A percentile compares a stretch with the other conserved stretches of the same genome.
Evolutionary conservation across 2,797 vertebrate genomes (phyloP).

Genomic region (Acropternis orthonyx): DNA sequence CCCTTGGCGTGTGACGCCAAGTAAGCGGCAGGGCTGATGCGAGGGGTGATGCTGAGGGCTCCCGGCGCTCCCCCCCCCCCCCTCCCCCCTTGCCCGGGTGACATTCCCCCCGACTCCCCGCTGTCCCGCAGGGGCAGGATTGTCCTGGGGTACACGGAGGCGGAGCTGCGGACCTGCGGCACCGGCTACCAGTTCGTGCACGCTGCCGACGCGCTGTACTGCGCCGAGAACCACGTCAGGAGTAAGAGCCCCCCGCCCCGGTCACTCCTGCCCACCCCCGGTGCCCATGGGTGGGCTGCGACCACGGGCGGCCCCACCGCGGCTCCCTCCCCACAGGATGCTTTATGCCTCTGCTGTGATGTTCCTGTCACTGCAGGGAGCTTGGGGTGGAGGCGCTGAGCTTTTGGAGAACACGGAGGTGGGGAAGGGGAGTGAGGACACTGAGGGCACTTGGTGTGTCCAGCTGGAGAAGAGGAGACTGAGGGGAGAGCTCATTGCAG

Average conservation of each 20-base stretch:
- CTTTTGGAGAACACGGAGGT: background rate
- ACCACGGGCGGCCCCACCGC: background rate
- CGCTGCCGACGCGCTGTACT: slow-evolving; percentile 34
- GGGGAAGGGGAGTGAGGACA: background rate
- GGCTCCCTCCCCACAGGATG: too few species aligned
- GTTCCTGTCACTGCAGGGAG: too few species aligned
- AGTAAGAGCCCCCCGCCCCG: slow-evolving; percentile 13
- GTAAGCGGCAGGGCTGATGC: slow-evolving; percentile 15
- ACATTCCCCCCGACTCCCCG: too few species aligned
- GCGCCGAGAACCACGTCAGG: slow-evolving; percentile 57
- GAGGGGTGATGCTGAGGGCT: background rate
- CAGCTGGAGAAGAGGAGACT: background rate
- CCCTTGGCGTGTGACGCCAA: slow-evolving; percentile 71
- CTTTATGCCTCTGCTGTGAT: background rate
- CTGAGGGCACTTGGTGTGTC: background rate
- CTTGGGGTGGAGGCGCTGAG: too few species aligned
- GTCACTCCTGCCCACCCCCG: background rate
- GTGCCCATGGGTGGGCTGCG: background rate
- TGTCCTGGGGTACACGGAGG: slow-evolving; percentile 45
- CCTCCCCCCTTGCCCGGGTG: too few species aligned
- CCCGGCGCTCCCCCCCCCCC: background rate
- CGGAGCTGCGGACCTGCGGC: slow-evolving; percentile 18
- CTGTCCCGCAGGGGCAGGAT: slow-evolving; percentile 11
- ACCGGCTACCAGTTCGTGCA: slow-evolving; percentile 60
- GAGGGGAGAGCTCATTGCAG: background rate